Base-by-base conservation (phyloP, 2,888 invertebrate genomes). In the Ectemnius cavifrons region DNA sequence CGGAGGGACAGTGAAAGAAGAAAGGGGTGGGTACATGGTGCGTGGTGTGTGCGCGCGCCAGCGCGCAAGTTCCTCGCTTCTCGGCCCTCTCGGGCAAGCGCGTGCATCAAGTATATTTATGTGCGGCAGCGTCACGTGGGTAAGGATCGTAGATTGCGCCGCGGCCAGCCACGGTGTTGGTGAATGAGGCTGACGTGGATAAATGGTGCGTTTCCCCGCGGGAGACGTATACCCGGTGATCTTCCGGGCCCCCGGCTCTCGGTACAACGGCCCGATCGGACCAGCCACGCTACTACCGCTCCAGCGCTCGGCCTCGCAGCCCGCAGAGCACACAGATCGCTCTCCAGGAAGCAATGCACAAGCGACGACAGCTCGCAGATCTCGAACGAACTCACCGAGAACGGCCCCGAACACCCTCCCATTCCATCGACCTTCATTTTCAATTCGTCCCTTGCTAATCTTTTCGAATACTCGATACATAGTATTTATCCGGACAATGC, bases 131-230 rank as follows among this genome's bases (percentile, higher is more conserved):
- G 83, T 81, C 81, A 81, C 81, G 81, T 83, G 81, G 80, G 81
- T 82, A 81, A 83, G 83, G 81, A 80, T 83, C 83, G 83, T 83
- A 83, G 83, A 83, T 82, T 81, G 83, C 78, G 73, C 37, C 67
- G 64, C 67, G 46, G 59, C 52, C 71, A 37, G 71, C 77, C 73
- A 62, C 83, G 81, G 82, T 81, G 88, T 85, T 85, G 86, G 85
- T 87, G 88, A 89, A 88, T 86, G 89, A 86, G 88, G 86, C 85
- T 88, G 89, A 89, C 89, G 86, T 88, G 86, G 89, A 89, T 88
- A 89, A 88, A 89, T 89, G 88, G 87, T 85, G 82, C 84, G 85
- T 86, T 86, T 86, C 87, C 86, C 85, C 85, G 85, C 88, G 84
- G 84, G 84, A 86, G 88, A 87, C 87, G 86, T 78, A 79, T 79